These are phyloP conservation scores for Brachypalpus laphriformis DNA, from an alignment of 2,888 invertebrate species.

Conservation along the genomic window DNA sequence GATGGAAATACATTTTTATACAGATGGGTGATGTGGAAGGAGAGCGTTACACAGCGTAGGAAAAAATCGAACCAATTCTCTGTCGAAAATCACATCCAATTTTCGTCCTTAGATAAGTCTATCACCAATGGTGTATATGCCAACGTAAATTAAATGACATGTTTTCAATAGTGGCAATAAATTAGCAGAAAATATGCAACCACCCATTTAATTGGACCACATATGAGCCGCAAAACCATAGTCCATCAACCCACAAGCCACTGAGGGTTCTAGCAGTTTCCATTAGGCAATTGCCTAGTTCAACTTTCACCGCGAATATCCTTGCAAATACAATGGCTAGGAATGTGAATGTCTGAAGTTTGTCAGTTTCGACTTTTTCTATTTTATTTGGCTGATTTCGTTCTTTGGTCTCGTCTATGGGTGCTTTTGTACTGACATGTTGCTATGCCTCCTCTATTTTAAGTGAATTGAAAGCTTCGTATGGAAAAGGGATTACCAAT, in stretches of 20 bases:
- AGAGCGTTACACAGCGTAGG: too few relatives aligned
- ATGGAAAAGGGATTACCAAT: slow-evolving; percentile 5
- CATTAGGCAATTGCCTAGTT: slow-evolving; percentile 65
- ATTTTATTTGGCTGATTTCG: slow-evolving; percentile 28
- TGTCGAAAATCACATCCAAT: too few relatives aligned
- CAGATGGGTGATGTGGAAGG: slow-evolving; percentile 6
- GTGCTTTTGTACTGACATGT: slow-evolving; percentile 26
- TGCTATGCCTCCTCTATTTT: slow-evolving; percentile 17
- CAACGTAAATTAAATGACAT: not conserved
- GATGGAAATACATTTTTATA: slow-evolving; percentile 45
- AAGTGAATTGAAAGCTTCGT: slow-evolving; percentile 58
- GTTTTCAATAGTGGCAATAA: not conserved
- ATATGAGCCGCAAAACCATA: not conserved
- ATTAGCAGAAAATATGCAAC: slow-evolving; percentile 17
- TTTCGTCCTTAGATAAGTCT: too few relatives aligned
- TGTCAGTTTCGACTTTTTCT: slow-evolving; percentile 30
- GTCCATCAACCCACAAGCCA: not conserved
- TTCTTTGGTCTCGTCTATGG: slow-evolving; percentile 35
- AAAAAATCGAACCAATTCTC: too few relatives aligned
- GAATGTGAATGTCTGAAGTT: slow-evolving; percentile 28
- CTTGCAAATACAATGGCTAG: slow-evolving; percentile 40
- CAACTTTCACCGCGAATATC: slow-evolving; percentile 52
- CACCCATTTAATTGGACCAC: not conserved
- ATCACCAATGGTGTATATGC: too few relatives aligned
- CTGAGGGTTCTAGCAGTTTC: slow-evolving; percentile 1